Base-by-base conservation (phyloP, 1,140 invertebrate genomes). In the Trichogramma pretiosum region DNA sequence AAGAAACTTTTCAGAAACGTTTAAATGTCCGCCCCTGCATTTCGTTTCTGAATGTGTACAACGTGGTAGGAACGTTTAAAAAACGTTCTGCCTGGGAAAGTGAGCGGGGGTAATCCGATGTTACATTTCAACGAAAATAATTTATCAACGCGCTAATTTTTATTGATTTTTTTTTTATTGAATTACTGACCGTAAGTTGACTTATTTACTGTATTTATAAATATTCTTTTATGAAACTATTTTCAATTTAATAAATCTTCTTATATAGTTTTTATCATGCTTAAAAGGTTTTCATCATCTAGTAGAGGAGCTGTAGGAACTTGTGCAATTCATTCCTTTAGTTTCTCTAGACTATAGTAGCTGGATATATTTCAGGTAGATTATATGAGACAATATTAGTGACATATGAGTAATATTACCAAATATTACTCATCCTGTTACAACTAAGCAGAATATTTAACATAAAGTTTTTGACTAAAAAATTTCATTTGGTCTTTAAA, bases 401-500 rank as follows among this genome's bases (percentile, higher is more conserved):
- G n/a, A 78, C 87, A 37, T 84, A 96, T 68, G 98, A 94, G 91
- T 96, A 94, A 70, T 83, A 83, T 64, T 95, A 66, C 89, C 94
- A 69, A 85, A 93, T 0, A 97, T 95, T 68, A 88, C 93, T 64
- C 93, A 98, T 76, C 95, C 95, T 18, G 95, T 98, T 2, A 78
- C 94, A 57, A 98, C 94, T 19, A 98, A 99, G 74, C 95, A 98
- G 74, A 99, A 98, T n/a, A n/a, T n/a, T 65, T 93, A 94, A 10
- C 78, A 94, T 64, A 93, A 98, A 76, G 90, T 98, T 52, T 94
- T 94, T 26, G 87, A 94, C 53, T 93, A 98, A 72, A n/a, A n/a
- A n/a, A n/a, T n/a, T n/a, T n/a, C n/a, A 78, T 92, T 47, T 98
- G 93, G 93, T 98, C 96, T 65, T 93, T 98, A 87, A 91, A 93